Percentiles rank a stretch among this genome's conserved stretches.
These are phyloP conservation scores for Brachirus orientalis DNA, from an alignment of 2,113 vertebrate genomes.

Conservation along the genomic window DNA sequence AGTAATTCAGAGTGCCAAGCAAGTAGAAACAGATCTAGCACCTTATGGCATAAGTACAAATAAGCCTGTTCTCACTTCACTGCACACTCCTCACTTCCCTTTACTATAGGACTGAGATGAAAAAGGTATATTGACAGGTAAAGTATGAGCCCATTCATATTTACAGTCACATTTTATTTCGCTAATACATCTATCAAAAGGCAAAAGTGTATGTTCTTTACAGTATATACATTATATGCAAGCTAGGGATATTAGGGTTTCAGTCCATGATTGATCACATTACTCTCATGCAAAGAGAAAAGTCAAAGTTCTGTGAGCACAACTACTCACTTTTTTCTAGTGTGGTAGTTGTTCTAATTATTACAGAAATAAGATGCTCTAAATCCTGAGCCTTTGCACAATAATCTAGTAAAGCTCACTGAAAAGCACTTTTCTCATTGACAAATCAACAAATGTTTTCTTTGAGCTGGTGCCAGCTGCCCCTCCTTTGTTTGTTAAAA, in stretches of 20 bases:
- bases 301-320: neutral
- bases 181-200: constrained; percentile 18
- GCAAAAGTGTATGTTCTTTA: constrained; percentile 20
- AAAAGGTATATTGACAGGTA: constrained; percentile 6
- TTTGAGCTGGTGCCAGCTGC: constrained; percentile 11
- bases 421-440: too few relatives aligned
- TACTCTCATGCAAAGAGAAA: neutral
- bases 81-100: constrained; percentile 9
- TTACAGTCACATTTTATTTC: constrained; percentile 44
- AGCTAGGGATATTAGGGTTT: neutral
- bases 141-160: constrained; percentile 12
- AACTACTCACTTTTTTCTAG: neutral
- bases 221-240: constrained; percentile 65
- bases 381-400: neutral
- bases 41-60: constrained; percentile 36
- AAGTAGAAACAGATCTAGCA: constrained; percentile 40
- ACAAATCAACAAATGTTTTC: neutral
- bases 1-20: constrained; percentile 45
- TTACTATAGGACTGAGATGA: constrained; percentile 13
- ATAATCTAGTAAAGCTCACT: too few relatives aligned
- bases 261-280: constrained; percentile 9
- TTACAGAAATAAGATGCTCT: constrained; percentile 4
- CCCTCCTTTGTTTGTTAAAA: neutral
- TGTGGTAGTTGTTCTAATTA: neutral
- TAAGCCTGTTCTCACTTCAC: constrained; percentile 24